Conservation (phyloP, 2,888 invertebrate genomes). For the Nomada goodeniana region DNA sequence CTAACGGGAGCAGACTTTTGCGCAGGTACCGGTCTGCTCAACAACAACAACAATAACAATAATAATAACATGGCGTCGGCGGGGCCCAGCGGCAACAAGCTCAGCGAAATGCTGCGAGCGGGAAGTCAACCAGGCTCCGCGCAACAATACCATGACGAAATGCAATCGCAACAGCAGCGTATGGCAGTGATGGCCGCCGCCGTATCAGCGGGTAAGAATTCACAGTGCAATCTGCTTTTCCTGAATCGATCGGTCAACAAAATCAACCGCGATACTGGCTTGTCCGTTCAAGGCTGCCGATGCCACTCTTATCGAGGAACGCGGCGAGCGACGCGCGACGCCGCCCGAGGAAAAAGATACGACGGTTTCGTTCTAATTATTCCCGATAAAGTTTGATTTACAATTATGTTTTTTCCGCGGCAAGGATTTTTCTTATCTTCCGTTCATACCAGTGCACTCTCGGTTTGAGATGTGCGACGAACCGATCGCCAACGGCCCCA, state of each 20-base stretch:
- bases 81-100: conserved; percentile 83
- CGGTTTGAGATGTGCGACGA: neutral
- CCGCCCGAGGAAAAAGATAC: conserved; percentile 39
- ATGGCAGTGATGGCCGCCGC: conserved; percentile 84
- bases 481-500: neutral
- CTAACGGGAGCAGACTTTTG: conserved; percentile 85
- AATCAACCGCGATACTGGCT: conserved; percentile 14
- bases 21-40: conserved; percentile 88
- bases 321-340: conserved; percentile 13
- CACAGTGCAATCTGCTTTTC: neutral
- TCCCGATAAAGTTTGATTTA: conserved; percentile 68
- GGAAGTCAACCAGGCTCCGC: conserved; percentile 82
- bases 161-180: conserved; percentile 87
- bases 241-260: conserved; percentile 16
- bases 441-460: neutral
- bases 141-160: conserved; percentile 85
- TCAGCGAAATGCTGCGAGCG: conserved; percentile 83
- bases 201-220: conserved; percentile 81
- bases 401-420: conserved; percentile 61
- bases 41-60: conserved; percentile 90
- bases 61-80: conserved; percentile 86
- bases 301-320: conserved; percentile 52
- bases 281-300: conserved; percentile 54
- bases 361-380: conserved; percentile 73
- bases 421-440: conserved; percentile 47